Conservation (phyloP, 2,113 vertebrate genomes). For the Scolopax mira region DNA sequence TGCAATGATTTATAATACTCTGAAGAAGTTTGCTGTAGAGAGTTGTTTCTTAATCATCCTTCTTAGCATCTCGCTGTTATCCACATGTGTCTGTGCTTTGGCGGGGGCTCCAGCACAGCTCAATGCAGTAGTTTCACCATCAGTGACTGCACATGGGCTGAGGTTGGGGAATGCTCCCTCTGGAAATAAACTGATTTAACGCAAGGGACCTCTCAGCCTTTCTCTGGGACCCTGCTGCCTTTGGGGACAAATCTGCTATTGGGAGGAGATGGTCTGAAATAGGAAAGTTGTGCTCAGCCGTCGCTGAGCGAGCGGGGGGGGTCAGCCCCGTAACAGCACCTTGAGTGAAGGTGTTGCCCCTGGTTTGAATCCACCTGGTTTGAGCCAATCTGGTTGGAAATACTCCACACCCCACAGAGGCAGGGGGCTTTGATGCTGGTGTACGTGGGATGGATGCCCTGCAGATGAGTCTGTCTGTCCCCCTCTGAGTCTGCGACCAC, state of each 20-base stretch:
- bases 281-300: background rate
- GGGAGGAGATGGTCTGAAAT: background rate
- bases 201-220: background rate
- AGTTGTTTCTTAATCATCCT: conserved; percentile 30
- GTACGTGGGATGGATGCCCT: background rate
- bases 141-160: background rate
- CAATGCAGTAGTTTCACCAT: background rate
- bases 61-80: background rate
- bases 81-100: background rate
- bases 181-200: background rate
- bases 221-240: background rate
- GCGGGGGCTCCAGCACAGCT: background rate
- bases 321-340: background rate
- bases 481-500: background rate
- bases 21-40: background rate
- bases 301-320: background rate
- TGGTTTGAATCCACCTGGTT: background rate
- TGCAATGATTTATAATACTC: conserved; percentile 48
- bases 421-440: background rate
- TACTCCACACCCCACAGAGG: background rate
- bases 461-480: background rate
- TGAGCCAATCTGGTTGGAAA: background rate
- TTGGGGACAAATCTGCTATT: background rate
- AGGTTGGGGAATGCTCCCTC: background rate
- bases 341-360: background rate